These are phyloP conservation scores for Tenthredo notha DNA, from an alignment of 2,888 invertebrate species.

Conservation along the genomic window DNA sequence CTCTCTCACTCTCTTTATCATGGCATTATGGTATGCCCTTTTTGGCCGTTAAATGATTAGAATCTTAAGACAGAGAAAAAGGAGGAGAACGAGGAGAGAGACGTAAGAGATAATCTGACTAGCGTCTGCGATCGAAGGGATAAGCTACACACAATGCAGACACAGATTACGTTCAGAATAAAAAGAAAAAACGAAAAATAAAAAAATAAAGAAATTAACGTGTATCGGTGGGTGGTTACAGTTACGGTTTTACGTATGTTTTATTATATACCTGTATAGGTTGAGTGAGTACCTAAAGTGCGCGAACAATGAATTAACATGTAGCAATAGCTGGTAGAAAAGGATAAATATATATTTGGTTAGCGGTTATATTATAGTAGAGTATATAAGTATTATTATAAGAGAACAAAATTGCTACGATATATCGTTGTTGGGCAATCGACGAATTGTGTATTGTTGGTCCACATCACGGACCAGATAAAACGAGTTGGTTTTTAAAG, in stretches of 20 bases:
- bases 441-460: conserved; percentile 30
- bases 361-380: not conserved
- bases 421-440: conserved; percentile 13
- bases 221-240: conserved; percentile 35
- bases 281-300: not conserved
- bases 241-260: not conserved
- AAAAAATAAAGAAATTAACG: not conserved
- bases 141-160: conserved; percentile 38
- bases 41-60: conserved; percentile 26
- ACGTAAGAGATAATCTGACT: conserved; percentile 47
- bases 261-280: not conserved
- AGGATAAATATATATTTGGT: not conserved
- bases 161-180: not conserved
- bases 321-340: not conserved
- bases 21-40: conserved; percentile 1
- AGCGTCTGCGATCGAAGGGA: conserved; percentile 29
- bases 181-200: not conserved
- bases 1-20: not conserved
- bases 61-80: conserved; percentile 56
- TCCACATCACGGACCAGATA: conserved; percentile 5
- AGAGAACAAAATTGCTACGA: not conserved
- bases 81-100: conserved; percentile 57
- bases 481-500: conserved; percentile 26
- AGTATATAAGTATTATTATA: not conserved
- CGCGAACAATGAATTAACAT: conserved; percentile 16